Evolutionary conservation across 2,797 vertebrate genomes (phyloP), one percentile per base, ranked within the genome.

Genomic region (Acanthornis magna): DNA sequence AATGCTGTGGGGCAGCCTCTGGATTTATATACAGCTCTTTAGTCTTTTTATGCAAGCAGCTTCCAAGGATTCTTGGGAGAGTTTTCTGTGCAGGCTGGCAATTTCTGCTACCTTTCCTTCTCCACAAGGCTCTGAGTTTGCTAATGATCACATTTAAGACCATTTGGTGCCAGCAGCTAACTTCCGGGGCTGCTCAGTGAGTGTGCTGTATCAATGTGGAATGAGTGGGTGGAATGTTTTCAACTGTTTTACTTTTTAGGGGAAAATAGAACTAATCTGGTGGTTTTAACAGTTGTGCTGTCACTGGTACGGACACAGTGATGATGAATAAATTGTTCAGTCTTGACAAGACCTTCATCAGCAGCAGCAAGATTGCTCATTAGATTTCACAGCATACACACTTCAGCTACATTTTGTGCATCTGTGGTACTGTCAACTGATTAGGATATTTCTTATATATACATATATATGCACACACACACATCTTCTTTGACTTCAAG

Each of bases 191-290:
- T 89, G 88, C 88, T 91, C 60, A 91, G 77, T 61, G 86, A 96
- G 74, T 19, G 23, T 71, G 57, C 75, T 51, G 14, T n/a, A 89
- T 36, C 71, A 67, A 20, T 80, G 84, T 29, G 30, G 84, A 67
- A 87, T 89, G 93, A 95, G 95, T 91, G 86, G 91, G 93, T 84
- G 84, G 93, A 94, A 92, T 96, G 93, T 95, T 96, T 97, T 94
- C 93, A 80, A 61, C 93, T 94, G 77, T 94, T 95, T 96, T 91
- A 90, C 47, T 93, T 94, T 88, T 91, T 36, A 79, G 38, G 55
- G 68, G 86, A 92, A 95, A 94, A 95, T 79, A 89, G 60, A 94
- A 91, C 45, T 87, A 94, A 95, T 93, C 60, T 89, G 88, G 83
- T 85, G 48, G 61, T 70, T 94, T 95, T 89, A 95, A 85, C 94